Evolutionary conservation across 2,888 invertebrate species (phyloP), one percentile per base, ranked within the genome.

Genomic region (Ophion slaviceki): DNA sequence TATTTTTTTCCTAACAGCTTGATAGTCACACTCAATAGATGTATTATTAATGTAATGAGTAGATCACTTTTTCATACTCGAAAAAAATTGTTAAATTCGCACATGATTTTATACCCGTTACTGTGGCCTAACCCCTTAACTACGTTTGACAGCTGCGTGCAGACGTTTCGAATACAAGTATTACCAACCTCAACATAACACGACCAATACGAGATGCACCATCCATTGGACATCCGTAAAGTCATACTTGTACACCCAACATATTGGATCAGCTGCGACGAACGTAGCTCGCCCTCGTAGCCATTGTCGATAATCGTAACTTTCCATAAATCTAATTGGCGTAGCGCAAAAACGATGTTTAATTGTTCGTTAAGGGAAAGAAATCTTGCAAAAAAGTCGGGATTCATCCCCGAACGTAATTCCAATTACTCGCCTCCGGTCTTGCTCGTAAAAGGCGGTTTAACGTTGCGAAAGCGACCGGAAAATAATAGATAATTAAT

Each of bases 401-500:
- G n/a, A 40, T 61, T 40, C 74, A 74, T 74, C 40, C 10, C 24
- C 24, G 61, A 40, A 45, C 45, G 53, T 24, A 70, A 79, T 71
- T 36, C 40, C 72, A 53, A 64, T 62, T 28, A 28, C 67, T 59
- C 17, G 20, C 24, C 14, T 14, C 14, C 45, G 7, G 24, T 67
- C 40, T 59, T 28, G 20, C 28, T 17, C 28, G 62, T 68, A 47
- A 53, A 71, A 62, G 20, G 32, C 8, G 24, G 32, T 32, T 59
- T 77, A 24, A 24, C 61, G 75, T 59, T 68, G 76, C 66, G 40
- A 75, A 66, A 83, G 68, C 80, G 80, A 86, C 77, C 77, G 80
- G 82, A 80, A 86, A 86, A 86, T 86, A 86, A 86, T 83, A 78
- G 78, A 80, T 86, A 86, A 83, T 86, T 86, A 80, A 86, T 86